Evolutionary conservation across 2,888 invertebrate species (phyloP), one percentile per base, ranked within the genome.

Genomic region (Dioctria rufipes): DNA sequence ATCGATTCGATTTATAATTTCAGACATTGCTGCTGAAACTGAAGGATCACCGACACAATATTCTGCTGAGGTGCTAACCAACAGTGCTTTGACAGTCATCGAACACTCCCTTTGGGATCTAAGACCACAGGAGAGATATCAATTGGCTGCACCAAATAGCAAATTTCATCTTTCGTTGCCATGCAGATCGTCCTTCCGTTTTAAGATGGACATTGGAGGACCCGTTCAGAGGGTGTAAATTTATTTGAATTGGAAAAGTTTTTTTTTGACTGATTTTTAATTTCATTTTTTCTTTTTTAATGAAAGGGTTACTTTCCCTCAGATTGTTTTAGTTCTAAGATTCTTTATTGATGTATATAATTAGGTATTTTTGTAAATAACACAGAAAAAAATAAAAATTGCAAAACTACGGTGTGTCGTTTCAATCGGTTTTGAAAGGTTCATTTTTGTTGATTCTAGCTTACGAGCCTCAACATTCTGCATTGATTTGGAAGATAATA

Each of bases 41-140:
- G 83, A 91, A 89, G 91, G 92, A 90, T 92, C 92, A 84, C 92
- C 92, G 65, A 92, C 92, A 0, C 92, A 92, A 84, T 92, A 92
- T 87, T 92, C 92, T 86, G 92, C 92, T 49, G 92, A 92, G 85
- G 91, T 92, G 4, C 89, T 93, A 3, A 92, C 92, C 42, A 90
- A 91, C 83, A 91, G 90, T 85, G 92, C 93, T 3, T 87, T 93
- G 83, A 91, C 91, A 84, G 90, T 91, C 37, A 89, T 93, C 73
- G 93, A 93, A 85, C 92, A 93, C 75, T 92, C 93, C 6, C 90
- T 93, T 13, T 92, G 90, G 83, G 89, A 91, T 67, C 90, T 90
- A 13, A 87, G 91, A 42, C 92, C 92, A 39, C 90, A 90, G 83
- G 92, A 92, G 83, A 86, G 88, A 75, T 89, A 89, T 81, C 86